These are phyloP conservation scores for Syrrhaptes paradoxus DNA, from an alignment of 2,113 vertebrate species.

Conservation along the genomic window DNA sequence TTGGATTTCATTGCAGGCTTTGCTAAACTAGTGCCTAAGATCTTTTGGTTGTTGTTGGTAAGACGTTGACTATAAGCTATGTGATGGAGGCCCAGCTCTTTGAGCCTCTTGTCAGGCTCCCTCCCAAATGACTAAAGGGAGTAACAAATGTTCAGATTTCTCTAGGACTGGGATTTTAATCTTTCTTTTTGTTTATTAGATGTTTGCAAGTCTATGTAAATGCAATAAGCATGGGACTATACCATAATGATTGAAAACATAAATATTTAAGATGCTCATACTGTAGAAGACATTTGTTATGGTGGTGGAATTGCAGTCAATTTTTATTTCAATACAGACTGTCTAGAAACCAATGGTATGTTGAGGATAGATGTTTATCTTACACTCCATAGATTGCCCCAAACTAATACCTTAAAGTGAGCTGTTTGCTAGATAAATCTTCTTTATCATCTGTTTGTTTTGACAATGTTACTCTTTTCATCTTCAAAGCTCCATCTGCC, in stretches of 20 bases:
- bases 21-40: not conserved
- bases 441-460: not conserved
- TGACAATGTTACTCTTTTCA: not conserved
- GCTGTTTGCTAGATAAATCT: slow-evolving; percentile 11
- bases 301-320: not conserved
- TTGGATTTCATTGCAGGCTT: not conserved
- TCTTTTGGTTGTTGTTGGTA: not conserved
- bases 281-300: not conserved
- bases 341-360: not conserved
- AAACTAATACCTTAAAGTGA: not conserved
- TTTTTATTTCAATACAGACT: not conserved
- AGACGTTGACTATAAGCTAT: not conserved
- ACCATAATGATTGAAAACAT: not conserved
- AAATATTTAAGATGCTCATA: not conserved
- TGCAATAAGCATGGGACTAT: not conserved
- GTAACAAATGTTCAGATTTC: not conserved
- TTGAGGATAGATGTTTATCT: not conserved
- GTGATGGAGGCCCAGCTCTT: not conserved
- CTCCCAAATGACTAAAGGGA: not conserved
- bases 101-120: not conserved
- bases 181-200: not conserved
- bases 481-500: not conserved
- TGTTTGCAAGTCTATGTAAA: not conserved
- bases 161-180: not conserved
- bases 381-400: not conserved